Evolutionary conservation across 2,888 invertebrate genomes (phyloP), one percentile per base, ranked within the genome.

Genomic region (Tipula vernalis): DNA sequence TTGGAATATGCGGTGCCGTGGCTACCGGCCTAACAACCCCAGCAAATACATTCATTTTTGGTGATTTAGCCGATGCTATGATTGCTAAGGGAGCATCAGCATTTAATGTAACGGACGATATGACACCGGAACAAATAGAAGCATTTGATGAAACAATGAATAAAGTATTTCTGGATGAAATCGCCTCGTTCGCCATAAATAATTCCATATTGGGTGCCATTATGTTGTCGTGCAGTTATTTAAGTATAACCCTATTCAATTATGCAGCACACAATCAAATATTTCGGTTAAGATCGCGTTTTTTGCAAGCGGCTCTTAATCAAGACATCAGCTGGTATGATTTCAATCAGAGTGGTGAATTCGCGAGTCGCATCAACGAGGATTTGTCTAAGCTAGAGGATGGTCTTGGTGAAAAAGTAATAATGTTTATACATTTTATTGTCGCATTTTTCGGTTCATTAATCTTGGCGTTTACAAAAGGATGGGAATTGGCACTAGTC

Each of bases 391-490:
- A 94, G 91, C 91, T 96, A 83, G 95, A 96, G 91, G 95, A 95
- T 87, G 96, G 96, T 15, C 94, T 96, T 57, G 96, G 96, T 0
- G 96, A 96, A 90, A 96, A 96, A 90, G 91, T 96, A 36, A 93
- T 94, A 0, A 94, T 94, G 86, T 95, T 95, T 89, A 89, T 95
- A 8, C 94, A 94, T 90, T 95, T 94, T 90, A 93, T 95, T 89
- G 91, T 94, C 0, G 93, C 94, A 0, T 95, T 95, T 89, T 87
- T 95, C 3, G 93, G 94, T 44, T 94, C 94, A 2, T 90, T 96
- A 5, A 92, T 94, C 5, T 92, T 95, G 90, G 95, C 95, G 0
- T 93, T 96, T 86, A 90, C 93, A 6, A 94, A 94, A 89, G 96
- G 96, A 6, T 96, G 96, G 96, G 93, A 95, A 89, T 90, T 96